A percentile compares a stretch with the other conserved stretches of the same genome.
Conservation (phyloP, 2,113 vertebrate genomes). For the Myodes glareolus region DNA sequence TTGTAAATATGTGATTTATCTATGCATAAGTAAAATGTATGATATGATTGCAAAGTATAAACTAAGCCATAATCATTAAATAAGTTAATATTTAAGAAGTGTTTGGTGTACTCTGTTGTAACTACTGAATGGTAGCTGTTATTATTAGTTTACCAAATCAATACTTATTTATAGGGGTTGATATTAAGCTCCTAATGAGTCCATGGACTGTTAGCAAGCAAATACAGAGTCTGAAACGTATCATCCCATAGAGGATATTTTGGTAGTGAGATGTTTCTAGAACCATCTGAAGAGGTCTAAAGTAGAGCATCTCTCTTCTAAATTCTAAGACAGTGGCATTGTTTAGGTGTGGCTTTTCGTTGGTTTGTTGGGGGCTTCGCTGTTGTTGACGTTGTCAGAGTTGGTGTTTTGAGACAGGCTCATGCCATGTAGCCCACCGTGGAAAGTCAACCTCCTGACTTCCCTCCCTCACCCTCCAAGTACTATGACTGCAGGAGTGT, state of each 20-base stretch:
- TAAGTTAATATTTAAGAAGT: slow-evolving; percentile 12
- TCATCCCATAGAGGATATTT: neutral
- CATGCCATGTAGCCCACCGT: neutral
- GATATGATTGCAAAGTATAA: neutral
- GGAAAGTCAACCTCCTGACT: neutral
- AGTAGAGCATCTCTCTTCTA: neutral
- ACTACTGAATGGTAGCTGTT: slow-evolving; percentile 26
- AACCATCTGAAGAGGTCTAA: neutral
- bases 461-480: neutral
- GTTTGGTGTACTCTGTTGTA: neutral
- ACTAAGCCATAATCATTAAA: neutral
- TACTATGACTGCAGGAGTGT: neutral
- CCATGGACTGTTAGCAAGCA: slow-evolving; percentile 17
- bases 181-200: neutral
- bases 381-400: neutral
- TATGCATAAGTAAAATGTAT: neutral
- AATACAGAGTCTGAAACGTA: neutral
- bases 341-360: neutral
- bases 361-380: neutral
- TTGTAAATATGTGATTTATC: neutral
- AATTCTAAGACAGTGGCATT: neutral
- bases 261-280: neutral
- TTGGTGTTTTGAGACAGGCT: neutral
- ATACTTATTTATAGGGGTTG: neutral
- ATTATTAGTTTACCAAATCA: neutral